These are phyloP conservation scores for Ceratitis capitata DNA, from an alignment of 1,140 invertebrate genomes.

Conservation along the genomic window DNA sequence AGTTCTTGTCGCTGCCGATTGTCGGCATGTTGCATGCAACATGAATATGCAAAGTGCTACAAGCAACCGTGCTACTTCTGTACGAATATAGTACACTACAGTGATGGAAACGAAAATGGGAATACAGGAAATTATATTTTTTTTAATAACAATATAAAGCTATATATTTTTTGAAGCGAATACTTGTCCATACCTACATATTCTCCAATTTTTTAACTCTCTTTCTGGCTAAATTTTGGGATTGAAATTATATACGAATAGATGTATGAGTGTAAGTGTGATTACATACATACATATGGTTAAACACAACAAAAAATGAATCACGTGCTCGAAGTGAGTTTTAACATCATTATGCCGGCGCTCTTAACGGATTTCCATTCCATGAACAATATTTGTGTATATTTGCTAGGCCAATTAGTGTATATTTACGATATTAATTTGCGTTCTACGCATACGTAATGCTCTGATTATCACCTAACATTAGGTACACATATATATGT, in stretches of 20 bases:
- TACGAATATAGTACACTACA: not conserved
- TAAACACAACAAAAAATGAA: not conserved
- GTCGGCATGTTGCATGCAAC: constrained; percentile 3
- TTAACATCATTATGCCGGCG: too few relatives aligned
- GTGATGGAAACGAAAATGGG: not conserved
- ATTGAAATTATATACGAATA: not conserved
- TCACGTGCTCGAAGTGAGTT: not conserved
- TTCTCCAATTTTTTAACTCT: too few relatives aligned
- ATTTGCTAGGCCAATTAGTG: not conserved
- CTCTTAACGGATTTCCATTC: not conserved
- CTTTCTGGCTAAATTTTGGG: too few relatives aligned
- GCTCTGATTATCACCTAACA: not conserved
- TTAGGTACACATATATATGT: not conserved
- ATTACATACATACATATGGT: not conserved
- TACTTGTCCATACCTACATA: too few relatives aligned
- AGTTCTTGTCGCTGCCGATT: not conserved
- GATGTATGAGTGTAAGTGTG: not conserved
- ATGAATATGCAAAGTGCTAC: constrained; percentile 31
- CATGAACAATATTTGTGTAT: not conserved
- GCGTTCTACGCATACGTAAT: not conserved
- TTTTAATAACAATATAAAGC: too few relatives aligned
- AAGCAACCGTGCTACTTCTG: not conserved
- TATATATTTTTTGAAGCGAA: too few relatives aligned
- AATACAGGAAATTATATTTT: not conserved
- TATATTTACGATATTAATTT: not conserved